These are phyloP conservation scores for Camelus bactrianus DNA, from an alignment of 2,113 vertebrate species.

Conservation along the genomic window DNA sequence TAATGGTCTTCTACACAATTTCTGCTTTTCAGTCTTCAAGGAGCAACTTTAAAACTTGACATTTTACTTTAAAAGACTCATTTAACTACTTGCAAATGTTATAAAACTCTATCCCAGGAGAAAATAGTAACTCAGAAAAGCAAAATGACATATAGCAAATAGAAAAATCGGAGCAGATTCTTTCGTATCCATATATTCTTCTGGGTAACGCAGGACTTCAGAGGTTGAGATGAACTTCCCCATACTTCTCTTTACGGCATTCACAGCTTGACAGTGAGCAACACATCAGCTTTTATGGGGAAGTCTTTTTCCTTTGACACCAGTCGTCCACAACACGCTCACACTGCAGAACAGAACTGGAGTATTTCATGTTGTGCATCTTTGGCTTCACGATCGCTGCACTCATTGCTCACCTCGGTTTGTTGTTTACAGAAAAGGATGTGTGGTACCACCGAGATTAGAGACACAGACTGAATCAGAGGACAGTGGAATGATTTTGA, in stretches of 20 bases:
- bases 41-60: not conserved
- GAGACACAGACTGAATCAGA: not conserved
- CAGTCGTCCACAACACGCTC: not conserved
- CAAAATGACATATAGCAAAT: not conserved
- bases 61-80: not conserved
- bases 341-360: not conserved
- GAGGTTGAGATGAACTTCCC: not conserved
- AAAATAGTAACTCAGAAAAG: not conserved
- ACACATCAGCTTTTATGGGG: accelerated
- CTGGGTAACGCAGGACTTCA: not conserved
- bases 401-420: not conserved
- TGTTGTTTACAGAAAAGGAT: not conserved
- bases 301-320: not conserved
- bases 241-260: not conserved
- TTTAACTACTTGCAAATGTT: not conserved
- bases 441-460: not conserved
- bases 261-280: not conserved
- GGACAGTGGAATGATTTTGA: not conserved
- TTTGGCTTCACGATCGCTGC: not conserved
- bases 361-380: not conserved
- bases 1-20: not conserved
- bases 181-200: not conserved
- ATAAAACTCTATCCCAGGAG: not conserved
- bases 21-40: not conserved
- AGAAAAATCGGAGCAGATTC: not conserved